Evolutionary conservation across 2,888 invertebrate species (phyloP).

Genomic region (Dynastes maya): DNA sequence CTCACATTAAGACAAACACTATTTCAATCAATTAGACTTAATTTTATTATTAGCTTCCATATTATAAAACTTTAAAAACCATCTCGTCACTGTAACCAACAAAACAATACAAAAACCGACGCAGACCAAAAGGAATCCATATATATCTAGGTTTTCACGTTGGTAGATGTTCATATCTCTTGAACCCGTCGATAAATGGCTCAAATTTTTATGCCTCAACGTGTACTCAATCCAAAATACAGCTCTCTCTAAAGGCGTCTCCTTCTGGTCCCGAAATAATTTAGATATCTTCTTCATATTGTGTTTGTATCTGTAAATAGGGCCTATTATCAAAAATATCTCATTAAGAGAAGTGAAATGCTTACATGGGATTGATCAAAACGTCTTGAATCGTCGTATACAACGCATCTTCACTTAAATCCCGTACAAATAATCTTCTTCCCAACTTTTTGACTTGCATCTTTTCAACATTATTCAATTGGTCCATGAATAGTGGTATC

Average conservation of each 20-base stretch:
- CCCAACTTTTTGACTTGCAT: conserved; percentile 10
- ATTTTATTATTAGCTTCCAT: neutral
- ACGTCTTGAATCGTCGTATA: conserved; percentile 11
- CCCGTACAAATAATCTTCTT: neutral
- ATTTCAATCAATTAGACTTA: neutral
- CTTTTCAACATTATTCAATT: conserved; percentile 1
- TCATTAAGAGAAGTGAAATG: neutral
- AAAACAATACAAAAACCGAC: neutral
- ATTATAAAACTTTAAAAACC: neutral
- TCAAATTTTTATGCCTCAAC: conserved; percentile 31
- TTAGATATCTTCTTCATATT: conserved; percentile 55
- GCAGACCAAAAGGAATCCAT: conserved; percentile 16
- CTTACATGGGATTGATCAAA: conserved; percentile 21
- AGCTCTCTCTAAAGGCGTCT: conserved; percentile 47
- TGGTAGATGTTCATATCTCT: conserved; percentile 45
- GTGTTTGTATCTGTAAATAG: conserved; percentile 55
- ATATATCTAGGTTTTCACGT: conserved; percentile 46
- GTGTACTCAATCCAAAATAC: conserved; percentile 50
- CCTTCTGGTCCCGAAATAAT: conserved; percentile 48
- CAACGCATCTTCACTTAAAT: conserved; percentile 2
- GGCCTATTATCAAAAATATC: neutral
- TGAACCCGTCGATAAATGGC: conserved; percentile 24
- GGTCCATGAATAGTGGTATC: conserved; percentile 20
- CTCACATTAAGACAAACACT: neutral
- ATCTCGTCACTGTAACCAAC: neutral